Conservation (phyloP, 2,797 vertebrate genomes). For the Gephyroberyx darwinii region DNA sequence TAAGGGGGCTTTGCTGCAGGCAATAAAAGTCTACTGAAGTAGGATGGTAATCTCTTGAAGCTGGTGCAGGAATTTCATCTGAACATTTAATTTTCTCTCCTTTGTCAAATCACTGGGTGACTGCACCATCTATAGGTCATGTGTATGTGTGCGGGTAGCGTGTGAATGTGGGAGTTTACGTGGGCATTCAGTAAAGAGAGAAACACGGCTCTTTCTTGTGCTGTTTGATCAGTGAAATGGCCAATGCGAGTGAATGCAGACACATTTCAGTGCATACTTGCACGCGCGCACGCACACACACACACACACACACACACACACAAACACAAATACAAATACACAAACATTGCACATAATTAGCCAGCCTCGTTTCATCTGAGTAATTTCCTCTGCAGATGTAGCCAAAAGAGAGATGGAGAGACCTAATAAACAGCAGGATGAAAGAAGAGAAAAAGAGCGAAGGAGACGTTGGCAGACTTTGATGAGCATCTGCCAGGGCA, state of each 20-base stretch:
- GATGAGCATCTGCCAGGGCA: conserved; percentile 51
- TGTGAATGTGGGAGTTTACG: conserved; percentile 19
- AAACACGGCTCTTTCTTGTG: conserved; percentile 7
- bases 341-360: conserved; percentile 36
- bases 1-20: conserved; percentile 10
- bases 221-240: conserved; percentile 34
- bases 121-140: conserved; percentile 25
- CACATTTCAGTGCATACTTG: conserved; percentile 25
- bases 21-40: conserved; percentile 37
- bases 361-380: conserved; percentile 5
- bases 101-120: conserved; percentile 23
- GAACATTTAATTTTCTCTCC: conserved; percentile 30
- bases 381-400: conserved; percentile 21
- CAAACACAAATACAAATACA: conserved; percentile 4
- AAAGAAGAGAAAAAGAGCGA: conserved; percentile 21
- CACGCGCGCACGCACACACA: conserved; percentile 11
- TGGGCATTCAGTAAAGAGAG: conserved; percentile 11
- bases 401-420: conserved; percentile 5
- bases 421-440: conserved; percentile 41
- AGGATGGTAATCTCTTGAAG: conserved; percentile 27
- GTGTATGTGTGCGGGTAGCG: not conserved
- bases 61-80: conserved; percentile 18
- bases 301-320: conserved; percentile 5
- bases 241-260: conserved; percentile 28
- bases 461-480: conserved; percentile 39